phyloP scores from a whole-genome alignment of 2,888 invertebrate genomes.

The Encarsia formosa region DNA sequence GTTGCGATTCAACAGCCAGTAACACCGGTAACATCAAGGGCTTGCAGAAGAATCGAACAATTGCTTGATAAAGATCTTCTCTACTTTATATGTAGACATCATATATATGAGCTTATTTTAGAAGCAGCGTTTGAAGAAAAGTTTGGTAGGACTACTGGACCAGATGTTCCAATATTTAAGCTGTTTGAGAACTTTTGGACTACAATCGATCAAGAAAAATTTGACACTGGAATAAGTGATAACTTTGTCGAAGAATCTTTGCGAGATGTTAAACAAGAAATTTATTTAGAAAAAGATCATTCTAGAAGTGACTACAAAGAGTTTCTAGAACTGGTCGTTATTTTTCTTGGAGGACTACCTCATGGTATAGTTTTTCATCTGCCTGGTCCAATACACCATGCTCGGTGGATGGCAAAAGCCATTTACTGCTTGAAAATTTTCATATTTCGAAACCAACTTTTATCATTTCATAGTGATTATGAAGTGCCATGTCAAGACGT shows the following conservation, averaged over 20 bases:
- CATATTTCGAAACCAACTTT: not conserved
- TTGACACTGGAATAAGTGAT: not conserved
- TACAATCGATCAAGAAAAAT: not conserved
- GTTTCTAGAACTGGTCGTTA: conserved; percentile 5
- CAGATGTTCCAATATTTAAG: not conserved
- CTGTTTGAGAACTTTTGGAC: not conserved
- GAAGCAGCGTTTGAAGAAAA: not conserved
- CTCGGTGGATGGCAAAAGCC: not conserved
- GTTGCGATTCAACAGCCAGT: not conserved
- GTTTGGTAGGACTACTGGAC: not conserved
- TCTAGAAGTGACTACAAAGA: conserved; percentile 4
- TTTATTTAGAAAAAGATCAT: conserved; percentile 3
- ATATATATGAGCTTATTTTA: not conserved
- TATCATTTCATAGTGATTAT: too few species aligned
- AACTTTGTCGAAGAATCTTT: not conserved
- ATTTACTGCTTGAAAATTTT: not conserved
- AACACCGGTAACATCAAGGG: not conserved
- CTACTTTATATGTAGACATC: not conserved
- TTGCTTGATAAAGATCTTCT: not conserved
- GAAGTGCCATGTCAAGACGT: too few species aligned
- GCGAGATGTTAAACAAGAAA: not conserved
- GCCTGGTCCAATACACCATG: not conserved
- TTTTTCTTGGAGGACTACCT: conserved; percentile 2
- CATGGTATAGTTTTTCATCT: not conserved
- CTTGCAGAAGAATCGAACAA: not conserved